These are phyloP conservation scores for Macquaria ambigua DNA, from an alignment of 2,113 vertebrate genomes.

Conservation along the genomic window DNA sequence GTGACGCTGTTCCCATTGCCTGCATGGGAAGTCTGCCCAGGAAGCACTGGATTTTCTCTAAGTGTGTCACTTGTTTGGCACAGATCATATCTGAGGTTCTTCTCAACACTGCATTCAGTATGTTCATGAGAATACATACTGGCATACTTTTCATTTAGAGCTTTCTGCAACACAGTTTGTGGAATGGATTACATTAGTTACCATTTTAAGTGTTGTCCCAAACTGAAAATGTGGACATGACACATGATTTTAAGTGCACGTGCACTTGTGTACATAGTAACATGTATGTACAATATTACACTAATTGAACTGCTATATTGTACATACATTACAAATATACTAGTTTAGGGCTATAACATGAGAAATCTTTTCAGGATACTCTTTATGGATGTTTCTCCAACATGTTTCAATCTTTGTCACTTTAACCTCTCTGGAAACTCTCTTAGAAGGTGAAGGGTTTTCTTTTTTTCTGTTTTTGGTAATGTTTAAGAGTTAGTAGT, in stretches of 20 bases:
- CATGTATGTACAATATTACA: conserved; percentile 3
- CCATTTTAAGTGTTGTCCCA: background rate
- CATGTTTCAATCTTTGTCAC: background rate
- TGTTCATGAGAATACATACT: background rate
- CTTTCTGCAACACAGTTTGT: background rate
- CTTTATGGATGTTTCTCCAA: background rate
- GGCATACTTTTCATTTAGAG: background rate
- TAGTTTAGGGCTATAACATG: conserved; percentile 15
- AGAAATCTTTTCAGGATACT: conserved; percentile 3
- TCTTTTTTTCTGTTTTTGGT: background rate
- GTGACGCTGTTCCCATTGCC: background rate
- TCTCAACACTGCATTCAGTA: background rate
- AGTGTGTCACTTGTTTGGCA: background rate
- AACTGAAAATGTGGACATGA: background rate
- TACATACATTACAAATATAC: conserved; percentile 12
- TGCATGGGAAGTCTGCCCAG: background rate
- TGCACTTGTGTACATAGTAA: conserved; percentile 18
- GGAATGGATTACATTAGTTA: background rate
- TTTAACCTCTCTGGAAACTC: background rate
- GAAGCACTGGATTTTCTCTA: background rate
- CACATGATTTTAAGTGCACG: background rate
- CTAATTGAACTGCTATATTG: background rate
- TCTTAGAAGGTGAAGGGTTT: background rate
- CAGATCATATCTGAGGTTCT: background rate
- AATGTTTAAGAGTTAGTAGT: background rate